Conservation (phyloP, 2,113 vertebrate species). For the Sinocyclocheilus anshuiensis region DNA sequence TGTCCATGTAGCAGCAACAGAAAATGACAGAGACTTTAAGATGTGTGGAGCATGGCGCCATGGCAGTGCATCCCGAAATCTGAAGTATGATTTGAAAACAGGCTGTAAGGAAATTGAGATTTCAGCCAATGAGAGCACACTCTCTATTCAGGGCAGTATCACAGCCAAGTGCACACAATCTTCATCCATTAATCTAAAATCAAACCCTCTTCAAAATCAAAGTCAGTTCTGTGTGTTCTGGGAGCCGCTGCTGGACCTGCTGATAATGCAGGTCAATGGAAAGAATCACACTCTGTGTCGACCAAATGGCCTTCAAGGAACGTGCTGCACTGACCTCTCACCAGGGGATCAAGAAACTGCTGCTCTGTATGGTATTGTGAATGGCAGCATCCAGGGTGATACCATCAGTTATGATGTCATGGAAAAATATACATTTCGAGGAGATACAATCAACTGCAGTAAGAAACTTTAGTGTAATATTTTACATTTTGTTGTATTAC, state of each 20-base stretch:
- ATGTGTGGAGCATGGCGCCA: slow-evolving; percentile 73
- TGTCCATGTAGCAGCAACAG: too few species aligned
- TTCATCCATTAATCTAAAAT: not conserved
- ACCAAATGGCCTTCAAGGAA: slow-evolving; percentile 29
- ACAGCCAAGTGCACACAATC: slow-evolving; percentile 49
- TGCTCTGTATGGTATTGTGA: slow-evolving; percentile 48
- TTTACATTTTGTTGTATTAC: too few species aligned
- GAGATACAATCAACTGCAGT: slow-evolving; percentile 45
- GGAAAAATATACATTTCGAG: slow-evolving; percentile 47
- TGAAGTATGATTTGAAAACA: too few species aligned
- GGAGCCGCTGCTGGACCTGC: slow-evolving; percentile 71
- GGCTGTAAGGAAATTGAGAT: too few species aligned
- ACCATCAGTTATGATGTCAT: rapidly evolving
- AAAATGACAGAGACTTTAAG: slow-evolving; percentile 51
- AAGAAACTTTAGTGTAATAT: slow-evolving; percentile 45
- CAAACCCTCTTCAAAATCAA: rapidly evolving
- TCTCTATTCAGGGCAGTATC: slow-evolving; percentile 67
- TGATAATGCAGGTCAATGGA: slow-evolving; percentile 60
- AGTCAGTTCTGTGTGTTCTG: slow-evolving; percentile 70
- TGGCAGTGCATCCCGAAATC: rapidly evolving
- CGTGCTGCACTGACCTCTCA: slow-evolving; percentile 68
- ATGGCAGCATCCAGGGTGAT: slow-evolving; percentile 1
- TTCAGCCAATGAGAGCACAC: not conserved
- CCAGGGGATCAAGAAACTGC: rapidly evolving
- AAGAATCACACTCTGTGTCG: slow-evolving; percentile 58